Evolutionary conservation across 1,140 invertebrate species (phyloP), one percentile per base, ranked within the genome.

Genomic region (Helicoverpa armigera): DNA sequence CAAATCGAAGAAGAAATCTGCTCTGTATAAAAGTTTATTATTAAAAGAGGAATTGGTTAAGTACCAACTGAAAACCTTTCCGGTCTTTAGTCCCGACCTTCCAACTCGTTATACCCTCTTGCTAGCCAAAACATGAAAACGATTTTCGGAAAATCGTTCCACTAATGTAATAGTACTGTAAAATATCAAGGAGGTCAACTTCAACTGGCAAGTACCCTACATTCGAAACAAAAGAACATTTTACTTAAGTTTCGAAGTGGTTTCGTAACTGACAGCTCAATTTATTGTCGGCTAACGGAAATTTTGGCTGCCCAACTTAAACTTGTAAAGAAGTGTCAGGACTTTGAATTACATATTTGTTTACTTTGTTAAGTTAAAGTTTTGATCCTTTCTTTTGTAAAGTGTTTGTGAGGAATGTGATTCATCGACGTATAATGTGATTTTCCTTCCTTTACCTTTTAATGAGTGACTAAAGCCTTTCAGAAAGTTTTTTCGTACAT

Each of bases 181-280:
- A 72, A 54, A 72, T 72, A 29, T n/a, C 50, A 54, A 72, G 54
- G 69, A 29, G 16, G 48, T 31, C 18, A 72, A 13, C 35, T 29
- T n/a, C 31, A 2, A 14, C 29, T 29, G 18, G 13, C 60, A 14
- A 7, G 43, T 69, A 50, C 65, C 65, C 43, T 69, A 61, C 58
- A 65, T 65, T 65, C 7, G 50, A 29, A 53, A 72, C 69, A 72
- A 50, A 69, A 72, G 50, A 72, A 29, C 69, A 72, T 53, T 72
- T 72, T n/a, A 23, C 18, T 50, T 72, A 53, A 72, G 69, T 54
- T 72, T 9, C 12, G 10, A 53, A 72, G 69, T 72, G 50, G 69
- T 54, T 51, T 12, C 23, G 23, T 31, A 53, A 51, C 23, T 53
- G 69, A 72, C 69, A 72, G 23, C 69, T 31, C 50, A 72, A 72